phyloP scores from a whole-genome alignment of 2,797 vertebrate genomes.

The Takifugu rubripes region DNA sequence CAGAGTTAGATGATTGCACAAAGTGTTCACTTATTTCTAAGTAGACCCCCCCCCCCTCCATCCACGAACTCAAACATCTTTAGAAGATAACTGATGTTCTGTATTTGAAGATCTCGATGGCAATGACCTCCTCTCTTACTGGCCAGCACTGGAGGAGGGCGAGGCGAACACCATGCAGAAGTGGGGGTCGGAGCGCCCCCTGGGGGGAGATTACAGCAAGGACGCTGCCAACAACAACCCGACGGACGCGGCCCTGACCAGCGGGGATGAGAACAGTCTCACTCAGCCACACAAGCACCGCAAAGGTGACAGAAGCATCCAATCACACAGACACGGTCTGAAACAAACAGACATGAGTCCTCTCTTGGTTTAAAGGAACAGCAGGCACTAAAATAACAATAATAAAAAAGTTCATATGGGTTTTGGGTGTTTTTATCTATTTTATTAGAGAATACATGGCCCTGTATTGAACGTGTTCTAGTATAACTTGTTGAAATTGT shows the following conservation, averaged over 20 bases:
- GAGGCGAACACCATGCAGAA: slow-evolving; percentile 92
- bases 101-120: slow-evolving; percentile 87
- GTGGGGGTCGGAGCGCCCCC: slow-evolving; percentile 94
- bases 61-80: background rate
- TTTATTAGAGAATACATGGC: too few relatives aligned
- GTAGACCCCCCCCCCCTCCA: too few relatives aligned
- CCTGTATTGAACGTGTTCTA: too few relatives aligned
- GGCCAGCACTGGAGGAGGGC: slow-evolving; percentile 91
- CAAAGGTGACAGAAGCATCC: slow-evolving; percentile 80
- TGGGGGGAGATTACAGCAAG: slow-evolving; percentile 90
- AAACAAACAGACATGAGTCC: too few relatives aligned
- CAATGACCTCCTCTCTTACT: slow-evolving; percentile 95
- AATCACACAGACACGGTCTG: too few relatives aligned
- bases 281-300: slow-evolving; percentile 87
- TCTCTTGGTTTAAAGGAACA: too few relatives aligned
- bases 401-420: too few relatives aligned
- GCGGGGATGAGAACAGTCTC: slow-evolving; percentile 91
- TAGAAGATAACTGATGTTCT: slow-evolving; percentile 6
- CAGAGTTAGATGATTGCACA: too few relatives aligned
- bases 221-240: slow-evolving; percentile 96
- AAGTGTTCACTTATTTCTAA: too few relatives aligned
- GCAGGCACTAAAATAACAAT: too few relatives aligned
- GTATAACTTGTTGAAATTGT: too few relatives aligned
- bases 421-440: too few relatives aligned
- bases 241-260: slow-evolving; percentile 87